phyloP scores from a whole-genome alignment of 2,113 vertebrate species.

The Amphiprion percula region DNA sequence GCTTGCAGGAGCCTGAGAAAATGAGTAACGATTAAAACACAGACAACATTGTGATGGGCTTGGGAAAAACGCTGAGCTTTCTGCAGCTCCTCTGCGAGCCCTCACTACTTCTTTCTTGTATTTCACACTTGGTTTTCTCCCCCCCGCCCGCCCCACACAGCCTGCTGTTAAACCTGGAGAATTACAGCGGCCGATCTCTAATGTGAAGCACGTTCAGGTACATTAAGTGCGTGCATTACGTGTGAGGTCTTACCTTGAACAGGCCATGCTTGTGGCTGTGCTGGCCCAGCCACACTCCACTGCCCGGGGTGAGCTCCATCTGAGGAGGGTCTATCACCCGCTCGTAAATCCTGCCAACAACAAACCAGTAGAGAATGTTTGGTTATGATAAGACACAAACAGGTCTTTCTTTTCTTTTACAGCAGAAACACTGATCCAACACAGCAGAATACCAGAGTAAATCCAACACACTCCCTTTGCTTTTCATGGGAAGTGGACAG shows the following conservation, averaged over 20 bases:
- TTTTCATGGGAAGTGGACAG: constrained; percentile 45
- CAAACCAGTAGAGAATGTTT: constrained; percentile 41
- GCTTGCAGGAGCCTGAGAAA: constrained; percentile 49
- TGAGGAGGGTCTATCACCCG: constrained; percentile 93
- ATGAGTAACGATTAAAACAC: constrained; percentile 69
- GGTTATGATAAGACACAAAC: constrained; percentile 48
- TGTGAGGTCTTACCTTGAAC: constrained; percentile 91
- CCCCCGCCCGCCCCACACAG: neutral
- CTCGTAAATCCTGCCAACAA: constrained; percentile 92
- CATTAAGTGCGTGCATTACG: neutral
- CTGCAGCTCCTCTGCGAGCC: constrained; percentile 9
- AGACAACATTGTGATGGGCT: constrained; percentile 43
- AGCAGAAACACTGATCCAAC: constrained; percentile 62
- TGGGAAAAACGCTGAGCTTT: constrained; percentile 42
- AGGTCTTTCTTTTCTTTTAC: constrained; percentile 20
- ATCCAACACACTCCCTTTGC: constrained; percentile 42
- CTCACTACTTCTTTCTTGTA: constrained; percentile 15
- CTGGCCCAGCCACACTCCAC: constrained; percentile 95
- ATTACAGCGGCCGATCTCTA: constrained; percentile 27
- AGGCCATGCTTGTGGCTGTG: constrained; percentile 94
- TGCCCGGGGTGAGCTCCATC: constrained; percentile 90
- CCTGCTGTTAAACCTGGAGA: constrained; percentile 39
- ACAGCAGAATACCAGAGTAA: constrained; percentile 51
- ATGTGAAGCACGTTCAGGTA: constrained; percentile 32
- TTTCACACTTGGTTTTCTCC: constrained; percentile 6